Percentiles rank a stretch among this genome's conserved stretches.
Evolutionary conservation across 2,888 invertebrate genomes (phyloP).

Genomic region (Tachystola acroxantha): DNA sequence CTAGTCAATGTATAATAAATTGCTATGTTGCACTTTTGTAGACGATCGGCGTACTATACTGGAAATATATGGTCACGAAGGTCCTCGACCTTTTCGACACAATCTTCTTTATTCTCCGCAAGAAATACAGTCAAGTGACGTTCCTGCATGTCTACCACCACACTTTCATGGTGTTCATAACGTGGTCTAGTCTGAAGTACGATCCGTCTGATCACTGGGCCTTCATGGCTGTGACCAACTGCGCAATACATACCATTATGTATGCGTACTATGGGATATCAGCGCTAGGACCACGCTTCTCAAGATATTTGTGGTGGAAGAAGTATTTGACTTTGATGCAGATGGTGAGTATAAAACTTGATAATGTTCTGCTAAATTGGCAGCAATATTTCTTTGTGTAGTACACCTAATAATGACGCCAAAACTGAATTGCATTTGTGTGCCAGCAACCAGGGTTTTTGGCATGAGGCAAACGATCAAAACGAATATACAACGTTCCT

Average conservation of each 20-base stretch:
- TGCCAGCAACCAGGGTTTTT: too few relatives aligned
- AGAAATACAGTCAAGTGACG: slow-evolving; percentile 84
- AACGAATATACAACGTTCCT: too few relatives aligned
- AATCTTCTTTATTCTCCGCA: slow-evolving; percentile 90
- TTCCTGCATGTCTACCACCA: slow-evolving; percentile 93
- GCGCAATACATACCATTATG: slow-evolving; percentile 85
- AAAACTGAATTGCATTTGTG: too few relatives aligned
- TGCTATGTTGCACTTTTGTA: too few relatives aligned
- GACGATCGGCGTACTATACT: slow-evolving; percentile 42
- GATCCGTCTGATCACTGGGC: slow-evolving; percentile 85
- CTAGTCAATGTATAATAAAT: too few relatives aligned
- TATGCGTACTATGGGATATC: slow-evolving; percentile 85
- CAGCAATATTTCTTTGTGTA: too few relatives aligned
- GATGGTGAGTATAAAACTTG: slow-evolving; percentile 72
- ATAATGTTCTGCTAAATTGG: too few relatives aligned
- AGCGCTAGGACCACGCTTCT: slow-evolving; percentile 82
- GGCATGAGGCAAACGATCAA: too few relatives aligned
- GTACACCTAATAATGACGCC: too few relatives aligned
- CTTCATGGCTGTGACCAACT: slow-evolving; percentile 82
- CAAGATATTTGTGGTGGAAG: slow-evolving; percentile 89
- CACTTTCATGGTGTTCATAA: slow-evolving; percentile 81
- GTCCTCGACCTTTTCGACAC: slow-evolving; percentile 84
- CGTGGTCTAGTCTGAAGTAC: slow-evolving; percentile 84
- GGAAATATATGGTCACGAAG: slow-evolving; percentile 86
- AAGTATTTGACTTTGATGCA: slow-evolving; percentile 86